A percentile compares a stretch with the other conserved stretches of the same genome.
These are phyloP conservation scores for Sphyrna mokarran DNA, from an alignment of 2,113 vertebrate genomes.

Conservation along the genomic window DNA sequence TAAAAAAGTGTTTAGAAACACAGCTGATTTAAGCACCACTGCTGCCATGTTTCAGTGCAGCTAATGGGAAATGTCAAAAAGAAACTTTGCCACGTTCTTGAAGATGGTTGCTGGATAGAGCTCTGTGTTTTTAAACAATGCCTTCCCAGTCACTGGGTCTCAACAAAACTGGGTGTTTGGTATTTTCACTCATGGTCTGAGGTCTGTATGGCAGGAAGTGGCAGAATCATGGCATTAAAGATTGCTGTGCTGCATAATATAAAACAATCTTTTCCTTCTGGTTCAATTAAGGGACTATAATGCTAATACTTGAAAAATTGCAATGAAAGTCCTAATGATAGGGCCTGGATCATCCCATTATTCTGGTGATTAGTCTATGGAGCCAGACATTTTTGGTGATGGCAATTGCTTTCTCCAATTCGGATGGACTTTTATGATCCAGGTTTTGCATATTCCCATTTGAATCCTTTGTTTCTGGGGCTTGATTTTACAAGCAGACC, in stretches of 20 bases:
- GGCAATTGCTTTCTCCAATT: background rate
- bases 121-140: background rate
- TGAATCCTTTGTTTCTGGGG: background rate
- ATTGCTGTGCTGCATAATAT: background rate
- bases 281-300: background rate
- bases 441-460: background rate
- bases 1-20: background rate
- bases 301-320: background rate
- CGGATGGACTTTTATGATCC: background rate
- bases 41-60: background rate
- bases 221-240: background rate
- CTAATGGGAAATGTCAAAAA: background rate
- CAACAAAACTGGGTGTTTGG: background rate
- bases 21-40: background rate
- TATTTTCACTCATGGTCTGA: background rate
- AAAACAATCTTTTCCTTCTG: background rate
- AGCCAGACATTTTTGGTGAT: background rate
- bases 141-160: background rate
- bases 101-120: background rate
- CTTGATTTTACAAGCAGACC: background rate
- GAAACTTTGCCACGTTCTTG: background rate
- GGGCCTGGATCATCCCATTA: background rate
- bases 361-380: background rate
- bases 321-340: background rate
- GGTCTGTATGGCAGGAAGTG: background rate